Conservation (phyloP, 1,140 invertebrate species). For the Drosophila ohnishii region DNA sequence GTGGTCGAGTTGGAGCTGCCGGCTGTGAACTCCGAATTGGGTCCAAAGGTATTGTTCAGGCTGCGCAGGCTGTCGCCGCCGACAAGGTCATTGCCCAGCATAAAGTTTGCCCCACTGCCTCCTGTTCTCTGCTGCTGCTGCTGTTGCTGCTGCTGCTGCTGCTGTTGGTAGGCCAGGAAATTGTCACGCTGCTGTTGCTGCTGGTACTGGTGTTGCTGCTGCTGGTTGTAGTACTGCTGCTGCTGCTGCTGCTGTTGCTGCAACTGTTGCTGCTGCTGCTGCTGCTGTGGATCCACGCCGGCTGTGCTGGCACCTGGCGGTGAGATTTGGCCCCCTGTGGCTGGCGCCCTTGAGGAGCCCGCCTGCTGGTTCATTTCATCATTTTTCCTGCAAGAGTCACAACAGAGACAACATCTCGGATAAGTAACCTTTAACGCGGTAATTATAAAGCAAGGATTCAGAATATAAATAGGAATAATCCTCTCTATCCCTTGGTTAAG, state of each 20-base stretch:
- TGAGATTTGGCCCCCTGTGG: constrained; percentile 83
- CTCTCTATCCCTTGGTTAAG: neutral
- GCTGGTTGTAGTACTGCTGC: constrained; percentile 60
- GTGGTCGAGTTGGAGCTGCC: constrained; percentile 39
- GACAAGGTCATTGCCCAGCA: constrained; percentile 76
- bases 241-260: constrained; percentile 45
- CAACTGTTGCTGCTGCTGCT: constrained; percentile 51
- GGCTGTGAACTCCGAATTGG: constrained; percentile 79
- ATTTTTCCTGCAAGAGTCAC: constrained; percentile 80
- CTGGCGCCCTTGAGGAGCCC: constrained; percentile 83
- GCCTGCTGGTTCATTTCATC: constrained; percentile 83
- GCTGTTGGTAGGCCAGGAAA: constrained; percentile 70
- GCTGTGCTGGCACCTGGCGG: constrained; percentile 77
- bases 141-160: constrained; percentile 54
- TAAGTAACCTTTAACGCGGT: constrained; percentile 28
- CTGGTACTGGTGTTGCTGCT: constrained; percentile 71
- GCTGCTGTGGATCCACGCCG: constrained; percentile 42
- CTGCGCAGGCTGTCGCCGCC: constrained; percentile 79
- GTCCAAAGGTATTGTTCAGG: constrained; percentile 79
- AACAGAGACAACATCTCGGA: constrained; percentile 24
- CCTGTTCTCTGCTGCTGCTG: constrained; percentile 55
- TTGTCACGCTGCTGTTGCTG: constrained; percentile 68
- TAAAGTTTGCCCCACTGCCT: constrained; percentile 60
- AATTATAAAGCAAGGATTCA: neutral
- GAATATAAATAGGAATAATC: constrained; percentile 3